Base-by-base conservation (phyloP, 1,140 invertebrate species). In the Brachionus calyciflorus region DNA sequence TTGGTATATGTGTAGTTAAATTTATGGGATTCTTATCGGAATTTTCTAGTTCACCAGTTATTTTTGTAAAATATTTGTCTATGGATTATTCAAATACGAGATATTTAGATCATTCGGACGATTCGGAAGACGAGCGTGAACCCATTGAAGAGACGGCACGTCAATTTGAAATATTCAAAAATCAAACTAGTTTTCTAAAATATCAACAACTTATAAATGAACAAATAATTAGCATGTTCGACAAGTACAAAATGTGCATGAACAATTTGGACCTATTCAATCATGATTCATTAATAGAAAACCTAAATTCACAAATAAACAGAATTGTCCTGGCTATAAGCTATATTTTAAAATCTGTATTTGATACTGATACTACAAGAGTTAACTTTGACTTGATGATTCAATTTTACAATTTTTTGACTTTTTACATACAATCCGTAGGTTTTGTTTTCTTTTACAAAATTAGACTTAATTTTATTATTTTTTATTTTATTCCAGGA, bases 321-420 rank as follows among this genome's bases (percentile, higher is more conserved):
- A 30, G 7, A 12, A 7, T 65, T 3, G 19, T 44, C 10, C 44
- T 65, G 60, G 26, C 19, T 41, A 41, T 65, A 9, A 44, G 19
- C 19, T 44, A n/a, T 44, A 44, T 65, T 3, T 41, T 65, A 12
- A 65, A 26, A 41, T 24, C 60, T 0, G 60, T 65, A 10, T 65
- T 44, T 65, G 40, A 44, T 44, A 19, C 40, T 24, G 19, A 37
- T 14, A 65, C 60, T 21, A 37, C 60, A 0, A 44, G 44, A 26
- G 19, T 65, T 19, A 65, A 46, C 44, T 65, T 65, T 44, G 40
- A 44, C 12, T 28, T 65, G 21, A 65, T 65, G 60, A 44, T 65
- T 24, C n/a, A 65, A 6, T 65, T 65, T 65, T 65, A 65, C 14
- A n/a, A 65, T 19, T 65, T 65, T 44, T 19, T 65, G 40, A 65